Evolutionary conservation across 1,140 invertebrate genomes (phyloP), one percentile per base, ranked within the genome.

Genomic region (Ceratitis capitata): DNA sequence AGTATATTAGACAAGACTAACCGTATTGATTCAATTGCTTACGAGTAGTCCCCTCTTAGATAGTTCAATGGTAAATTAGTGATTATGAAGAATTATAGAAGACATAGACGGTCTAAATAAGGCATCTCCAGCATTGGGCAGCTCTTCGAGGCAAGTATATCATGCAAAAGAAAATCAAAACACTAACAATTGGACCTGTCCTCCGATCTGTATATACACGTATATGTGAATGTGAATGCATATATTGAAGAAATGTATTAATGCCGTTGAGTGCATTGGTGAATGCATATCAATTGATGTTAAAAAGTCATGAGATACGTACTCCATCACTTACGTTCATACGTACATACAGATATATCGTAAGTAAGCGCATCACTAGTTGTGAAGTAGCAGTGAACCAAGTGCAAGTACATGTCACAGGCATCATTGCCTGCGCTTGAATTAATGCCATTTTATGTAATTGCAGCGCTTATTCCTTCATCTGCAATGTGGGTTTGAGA

Each of bases 381-480:
- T 16, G 4, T 19, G 32, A 16, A 69, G 5, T 35, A 39, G 29
- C 61, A 39, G n/a, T 29, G 29, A 69, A 7, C 61, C 29, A 69
- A 69, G 61, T 69, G 61, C 61, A 69, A 69, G 61, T 69, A 69
- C 61, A 69, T 69, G 32, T 69, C 61, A 5, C 61, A 69, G 35
- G 61, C 61, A 69, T 69, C 61, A 69, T 69, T 69, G 61, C 26
- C 39, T 39, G 61, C 61, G 32, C 32, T 69, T 39, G 61, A 69
- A 69, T 69, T 69, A 69, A 32, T 69, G 29, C 61, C 61, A 69
- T 69, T 69, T 69, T 39, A 69, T 69, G 61, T 69, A 69, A 69
- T 69, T 69, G 61, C 61, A 69, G 29, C 12, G 29, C 14, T 69
- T 69, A 35, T 69, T 69, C 29, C 32, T 32, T 35, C 39, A 35